phyloP scores from a whole-genome alignment of 2,113 vertebrate genomes.

The Phrynosoma platyrhinos region DNA sequence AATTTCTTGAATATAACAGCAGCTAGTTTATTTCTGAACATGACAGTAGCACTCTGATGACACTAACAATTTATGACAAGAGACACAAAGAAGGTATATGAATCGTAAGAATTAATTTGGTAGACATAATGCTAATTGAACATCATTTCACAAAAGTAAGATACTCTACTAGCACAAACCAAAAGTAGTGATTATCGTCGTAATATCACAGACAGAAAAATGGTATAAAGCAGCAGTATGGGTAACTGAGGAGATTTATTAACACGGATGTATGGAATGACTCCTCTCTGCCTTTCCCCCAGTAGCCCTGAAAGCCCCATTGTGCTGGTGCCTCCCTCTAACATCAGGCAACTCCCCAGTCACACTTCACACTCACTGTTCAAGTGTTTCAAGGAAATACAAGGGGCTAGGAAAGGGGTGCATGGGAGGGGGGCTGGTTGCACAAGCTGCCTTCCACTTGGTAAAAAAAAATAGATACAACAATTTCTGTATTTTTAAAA shows the following conservation, averaged over 20 bases:
- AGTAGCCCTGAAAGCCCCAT: not conserved
- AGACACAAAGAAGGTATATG: not conserved
- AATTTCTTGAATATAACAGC: constrained; percentile 1
- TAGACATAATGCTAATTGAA: not conserved
- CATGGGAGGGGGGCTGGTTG: not conserved
- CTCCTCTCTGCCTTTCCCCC: too few relatives aligned
- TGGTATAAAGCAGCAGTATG: too few relatives aligned
- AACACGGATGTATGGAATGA: not conserved
- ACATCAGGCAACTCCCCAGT: not conserved
- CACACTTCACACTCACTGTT: not conserved
- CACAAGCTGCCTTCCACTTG: not conserved
- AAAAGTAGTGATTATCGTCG: too few relatives aligned
- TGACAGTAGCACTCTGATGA: not conserved
- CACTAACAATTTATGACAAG: not conserved
- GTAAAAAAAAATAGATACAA: too few relatives aligned
- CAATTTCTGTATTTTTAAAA: too few relatives aligned
- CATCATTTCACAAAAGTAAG: not conserved
- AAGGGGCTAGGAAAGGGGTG: not conserved
- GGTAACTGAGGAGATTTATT: too few relatives aligned
- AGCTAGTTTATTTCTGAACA: constrained; percentile 32
- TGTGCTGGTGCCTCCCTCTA: not conserved
- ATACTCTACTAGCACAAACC: not conserved
- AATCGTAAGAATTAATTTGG: not conserved
- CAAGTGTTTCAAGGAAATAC: not conserved
- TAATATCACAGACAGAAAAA: too few relatives aligned